A percentile compares a stretch with the other conserved stretches of the same genome.
phyloP scores from a whole-genome alignment of 2,888 invertebrate species.

The Agrochola lychnidis region DNA sequence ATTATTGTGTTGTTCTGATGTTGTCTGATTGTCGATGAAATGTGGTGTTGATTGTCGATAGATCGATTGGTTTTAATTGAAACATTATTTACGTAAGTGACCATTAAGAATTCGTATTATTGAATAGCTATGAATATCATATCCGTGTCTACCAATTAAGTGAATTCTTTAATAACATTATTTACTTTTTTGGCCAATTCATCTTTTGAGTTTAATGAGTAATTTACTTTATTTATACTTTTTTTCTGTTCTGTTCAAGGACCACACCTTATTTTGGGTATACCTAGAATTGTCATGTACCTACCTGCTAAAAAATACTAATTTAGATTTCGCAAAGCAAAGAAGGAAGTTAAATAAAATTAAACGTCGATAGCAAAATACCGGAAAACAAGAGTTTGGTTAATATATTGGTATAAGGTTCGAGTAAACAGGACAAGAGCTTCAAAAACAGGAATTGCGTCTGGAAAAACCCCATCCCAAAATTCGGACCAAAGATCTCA shows the following conservation, averaged over 20 bases:
- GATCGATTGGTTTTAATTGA: constrained; percentile 61
- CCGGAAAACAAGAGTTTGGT: neutral
- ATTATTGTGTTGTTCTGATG: constrained; percentile 72
- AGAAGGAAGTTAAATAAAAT: neutral
- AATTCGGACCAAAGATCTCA: neutral
- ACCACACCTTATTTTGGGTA: neutral
- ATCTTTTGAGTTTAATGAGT: neutral
- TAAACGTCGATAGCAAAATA: neutral
- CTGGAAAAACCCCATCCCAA: neutral
- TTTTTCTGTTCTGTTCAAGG: neutral
- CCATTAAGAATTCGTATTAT: constrained; percentile 35
- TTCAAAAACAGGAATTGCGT: neutral
- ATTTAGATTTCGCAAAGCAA: neutral
- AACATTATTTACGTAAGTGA: constrained; percentile 50
- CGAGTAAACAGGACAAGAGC: neutral
- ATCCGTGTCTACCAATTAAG: constrained; percentile 35
- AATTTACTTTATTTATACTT: neutral
- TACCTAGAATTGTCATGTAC: no score
- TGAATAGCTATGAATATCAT: constrained; percentile 14
- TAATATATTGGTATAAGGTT: neutral
- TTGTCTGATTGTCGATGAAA: constrained; percentile 70
- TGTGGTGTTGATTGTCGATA: constrained; percentile 59
- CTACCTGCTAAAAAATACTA: no score
- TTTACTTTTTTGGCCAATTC: constrained; percentile 15
- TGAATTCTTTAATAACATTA: constrained; percentile 24